Percentiles rank a stretch among this genome's conserved stretches.
Conservation (phyloP, 92 coral and sea anemone genomes). For the Bergia puertoricense region DNA sequence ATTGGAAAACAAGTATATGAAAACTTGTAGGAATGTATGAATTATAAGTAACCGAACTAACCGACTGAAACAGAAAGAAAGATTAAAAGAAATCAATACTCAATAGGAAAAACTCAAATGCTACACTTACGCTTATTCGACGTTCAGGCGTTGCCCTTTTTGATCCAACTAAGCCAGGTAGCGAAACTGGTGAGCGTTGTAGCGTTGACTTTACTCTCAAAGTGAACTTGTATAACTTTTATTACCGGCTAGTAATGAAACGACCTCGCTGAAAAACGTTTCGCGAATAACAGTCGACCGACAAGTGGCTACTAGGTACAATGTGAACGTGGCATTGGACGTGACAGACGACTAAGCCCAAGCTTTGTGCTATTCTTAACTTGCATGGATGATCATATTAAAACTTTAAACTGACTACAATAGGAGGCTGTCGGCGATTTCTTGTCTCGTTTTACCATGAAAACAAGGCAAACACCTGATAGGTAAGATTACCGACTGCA, state of each 20-base stretch:
- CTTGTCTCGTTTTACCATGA: slow-evolving; percentile 23
- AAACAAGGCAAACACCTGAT: slow-evolving; percentile 18
- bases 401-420: background rate
- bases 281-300: background rate
- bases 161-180: background rate
- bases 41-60: background rate
- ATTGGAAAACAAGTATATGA: background rate
- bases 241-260: background rate
- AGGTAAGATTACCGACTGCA: slow-evolving; percentile 1
- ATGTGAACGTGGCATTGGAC: slow-evolving; percentile 10
- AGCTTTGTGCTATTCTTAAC: slow-evolving; percentile 5
- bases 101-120: background rate
- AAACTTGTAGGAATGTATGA: background rate
- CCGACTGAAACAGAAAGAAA: background rate
- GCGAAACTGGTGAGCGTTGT: background rate
- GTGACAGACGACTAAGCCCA: slow-evolving; percentile 1
- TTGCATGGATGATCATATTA: slow-evolving; percentile 4
- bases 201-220: background rate
- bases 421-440: background rate
- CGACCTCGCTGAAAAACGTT: background rate
- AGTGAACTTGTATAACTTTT: background rate
- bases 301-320: background rate
- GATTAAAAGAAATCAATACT: background rate
- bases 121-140: background rate
- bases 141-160: background rate